Conservation (phyloP, 2,888 invertebrate genomes). For the Abrostola tripartita region DNA sequence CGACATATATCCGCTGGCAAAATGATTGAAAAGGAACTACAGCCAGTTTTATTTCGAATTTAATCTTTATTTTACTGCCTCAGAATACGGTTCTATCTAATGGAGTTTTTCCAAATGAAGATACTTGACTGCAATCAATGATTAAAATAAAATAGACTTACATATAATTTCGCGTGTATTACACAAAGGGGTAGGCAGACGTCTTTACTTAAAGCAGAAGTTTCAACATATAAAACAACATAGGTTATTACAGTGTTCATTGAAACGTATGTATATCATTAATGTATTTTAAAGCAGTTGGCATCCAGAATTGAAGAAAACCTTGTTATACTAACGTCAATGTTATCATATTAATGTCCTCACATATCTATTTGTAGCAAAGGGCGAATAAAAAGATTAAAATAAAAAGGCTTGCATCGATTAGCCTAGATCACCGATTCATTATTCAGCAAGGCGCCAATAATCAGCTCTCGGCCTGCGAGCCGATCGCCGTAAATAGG, state of each 20-base stretch:
- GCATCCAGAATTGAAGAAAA: no score
- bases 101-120: conserved; percentile 41
- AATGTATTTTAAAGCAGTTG: no score
- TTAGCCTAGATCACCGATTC: conserved; percentile 76
- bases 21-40: conserved; percentile 47
- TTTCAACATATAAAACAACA: no score
- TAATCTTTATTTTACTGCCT: conserved; percentile 43
- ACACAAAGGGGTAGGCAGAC: no score
- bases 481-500: conserved; percentile 69
- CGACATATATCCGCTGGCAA: conserved; percentile 52
- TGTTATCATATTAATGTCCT: conserved; percentile 7
- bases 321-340: neutral
- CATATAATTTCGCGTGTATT: no score
- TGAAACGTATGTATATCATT: no score
- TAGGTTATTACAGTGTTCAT: no score
- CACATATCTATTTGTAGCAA: conserved; percentile 2
- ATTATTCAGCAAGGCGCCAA: conserved; percentile 82
- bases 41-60: conserved; percentile 44
- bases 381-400: conserved; percentile 44
- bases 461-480: conserved; percentile 72
- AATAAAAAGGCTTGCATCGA: conserved; percentile 71
- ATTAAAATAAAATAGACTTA: neutral
- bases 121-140: conserved; percentile 11
- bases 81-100: conserved; percentile 38
- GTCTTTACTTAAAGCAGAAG: no score